Conservation (phyloP, 1,140 invertebrate genomes). For the Pantala flavescens region DNA sequence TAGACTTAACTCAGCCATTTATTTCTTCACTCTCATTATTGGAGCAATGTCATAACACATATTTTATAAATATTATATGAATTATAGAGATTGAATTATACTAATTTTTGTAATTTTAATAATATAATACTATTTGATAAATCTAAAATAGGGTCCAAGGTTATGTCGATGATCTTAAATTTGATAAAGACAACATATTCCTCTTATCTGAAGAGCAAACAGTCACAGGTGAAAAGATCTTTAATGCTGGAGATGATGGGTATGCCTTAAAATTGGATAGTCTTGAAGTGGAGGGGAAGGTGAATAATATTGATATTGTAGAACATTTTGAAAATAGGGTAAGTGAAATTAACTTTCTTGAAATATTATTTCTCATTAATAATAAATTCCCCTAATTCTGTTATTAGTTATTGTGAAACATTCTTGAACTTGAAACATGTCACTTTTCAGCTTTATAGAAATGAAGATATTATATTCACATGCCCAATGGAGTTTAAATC, state of each 20-base stretch:
- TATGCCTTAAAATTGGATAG: no score
- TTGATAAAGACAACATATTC: background rate
- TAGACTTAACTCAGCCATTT: no score
- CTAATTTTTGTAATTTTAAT: no score
- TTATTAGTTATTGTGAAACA: background rate
- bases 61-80: no score
- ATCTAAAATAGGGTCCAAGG: background rate
- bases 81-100: no score
- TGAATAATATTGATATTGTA: background rate
- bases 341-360: background rate
- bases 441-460: background rate
- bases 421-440: background rate
- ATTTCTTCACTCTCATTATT: no score
- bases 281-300: no score
- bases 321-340: background rate
- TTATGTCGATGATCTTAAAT: background rate
- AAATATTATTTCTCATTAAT: background rate
- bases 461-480: background rate
- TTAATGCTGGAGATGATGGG: no score
- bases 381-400: background rate
- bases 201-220: background rate
- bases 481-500: background rate
- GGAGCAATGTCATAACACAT: no score
- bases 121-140: no score
- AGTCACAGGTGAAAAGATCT: background rate